These are phyloP conservation scores for Agonopterix subpropinquella DNA, from an alignment of 2,888 invertebrate species.

Conservation along the genomic window DNA sequence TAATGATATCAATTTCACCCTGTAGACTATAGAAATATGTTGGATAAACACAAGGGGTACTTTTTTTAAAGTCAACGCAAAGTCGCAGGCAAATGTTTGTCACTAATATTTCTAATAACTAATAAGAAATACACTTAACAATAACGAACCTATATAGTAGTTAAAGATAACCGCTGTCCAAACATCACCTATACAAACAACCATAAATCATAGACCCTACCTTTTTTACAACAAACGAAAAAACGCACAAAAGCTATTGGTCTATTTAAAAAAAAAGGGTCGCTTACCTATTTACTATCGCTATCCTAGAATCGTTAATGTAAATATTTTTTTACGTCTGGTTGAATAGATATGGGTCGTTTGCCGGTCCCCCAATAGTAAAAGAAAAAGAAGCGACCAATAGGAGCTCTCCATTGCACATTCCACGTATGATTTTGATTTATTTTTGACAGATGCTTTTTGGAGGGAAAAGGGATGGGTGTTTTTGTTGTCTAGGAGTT, in stretches of 20 bases:
- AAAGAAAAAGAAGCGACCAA: constrained; percentile 26
- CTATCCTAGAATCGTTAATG: constrained; percentile 20
- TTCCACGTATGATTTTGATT: constrained; percentile 30
- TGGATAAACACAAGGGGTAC: no score
- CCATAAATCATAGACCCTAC: background rate
- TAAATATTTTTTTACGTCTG: constrained; percentile 14
- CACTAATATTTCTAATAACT: no score
- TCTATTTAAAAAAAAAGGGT: constrained; percentile 14
- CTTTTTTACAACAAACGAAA: background rate
- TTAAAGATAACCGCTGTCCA: background rate
- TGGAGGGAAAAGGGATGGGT: constrained; percentile 19
- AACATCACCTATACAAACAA: background rate
- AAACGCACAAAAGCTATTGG: background rate
- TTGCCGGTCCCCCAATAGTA: constrained; percentile 21
- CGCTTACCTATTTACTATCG: constrained; percentile 16
- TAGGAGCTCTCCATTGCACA: constrained; percentile 18
- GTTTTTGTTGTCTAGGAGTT: background rate
- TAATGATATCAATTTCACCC: no score
- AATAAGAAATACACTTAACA: no score
- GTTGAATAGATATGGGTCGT: constrained; percentile 11
- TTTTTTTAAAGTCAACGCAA: no score
- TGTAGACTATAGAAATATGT: no score
- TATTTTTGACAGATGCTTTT: constrained; percentile 35
- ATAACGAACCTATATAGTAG: no score
- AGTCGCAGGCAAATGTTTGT: no score